Base-by-base conservation (phyloP, 2,113 vertebrate species). In the Fukomys damarensis region DNA sequence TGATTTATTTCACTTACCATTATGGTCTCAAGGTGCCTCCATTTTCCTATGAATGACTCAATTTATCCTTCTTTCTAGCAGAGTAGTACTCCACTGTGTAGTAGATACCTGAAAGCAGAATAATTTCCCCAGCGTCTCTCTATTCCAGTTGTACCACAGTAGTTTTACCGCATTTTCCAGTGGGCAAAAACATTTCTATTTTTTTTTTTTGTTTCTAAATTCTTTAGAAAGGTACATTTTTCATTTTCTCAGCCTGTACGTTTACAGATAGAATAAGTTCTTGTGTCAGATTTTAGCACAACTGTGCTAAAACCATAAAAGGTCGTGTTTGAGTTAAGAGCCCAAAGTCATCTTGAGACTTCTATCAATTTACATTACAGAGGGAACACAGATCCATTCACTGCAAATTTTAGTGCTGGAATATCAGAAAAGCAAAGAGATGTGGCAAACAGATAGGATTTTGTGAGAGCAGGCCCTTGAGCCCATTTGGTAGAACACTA, bases 341-440 rank as follows among this genome's bases (percentile, higher is more conserved):
- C 63, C 94, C 92, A 76, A 89, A 81, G 76, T 38, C 43, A 38
- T 90, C 24, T 79, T 84, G 79, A 92, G 77, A 89, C 38, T 12
- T 61, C 35, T 95, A 28, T 86, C 63, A 86, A 46, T 87, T 94
- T 96, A 20, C 49, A 38, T 86, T 83, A 66, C 79, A 66, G 86
- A 95, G 46, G 58, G 74, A 86, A 92, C 5, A 49, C 65, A 61
- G 65, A 92, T n/a, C 30, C 8, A 59, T 87, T 95, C 66, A 95
- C 79, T 90, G 54, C 38, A 87, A 65, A 72, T 97, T 96, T 95
- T 92, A 86, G 38, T 79, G 54, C 19, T 79, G 56, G 61, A 79
- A 93, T 93, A 56, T 96, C 76, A 87, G 80, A 77, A 72, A 46
- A 90, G 61, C 38, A 83, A 96, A 94, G 65, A 82, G 94, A 94